Evolutionary conservation across 2,888 invertebrate species (phyloP), one percentile per base, ranked within the genome.

Genomic region (Ligdia adustata): DNA sequence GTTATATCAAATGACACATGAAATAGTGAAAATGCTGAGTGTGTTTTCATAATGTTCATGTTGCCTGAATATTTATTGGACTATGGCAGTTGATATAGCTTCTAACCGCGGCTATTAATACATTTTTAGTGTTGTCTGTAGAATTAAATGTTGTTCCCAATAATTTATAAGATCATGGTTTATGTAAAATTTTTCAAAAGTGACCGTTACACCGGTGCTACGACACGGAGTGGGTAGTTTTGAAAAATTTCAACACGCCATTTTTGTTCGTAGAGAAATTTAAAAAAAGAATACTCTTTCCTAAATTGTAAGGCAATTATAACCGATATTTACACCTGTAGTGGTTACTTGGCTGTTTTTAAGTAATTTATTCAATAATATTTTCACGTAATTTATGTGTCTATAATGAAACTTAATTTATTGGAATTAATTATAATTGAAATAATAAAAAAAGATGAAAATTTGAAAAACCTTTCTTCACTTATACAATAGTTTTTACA

Each of bases 401-500:
- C 90, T 90, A 87, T 83, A 82, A 81, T 83, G 85, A 84, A 22
- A 69, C 37, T 89, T 88, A 83, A 82, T 86, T 87, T 88, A 88
- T 87, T 86, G 87, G 84, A 84, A 84, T 80, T 81, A 81, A 81
- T 79, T 79, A 79, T 83, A 86, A 85, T 84, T 83, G 79, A 82
- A 83, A 65, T 63, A 57, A 78, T 77, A 78, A 80, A 76, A 80
- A 85, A 82, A 82, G 61, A 79, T 80, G 81, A 87, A 83, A 77
- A 83, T 84, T 89, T 87, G 84, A 89, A 88, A 85, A 87, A n/a
- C n/a, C 82, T 55, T 58, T 87, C 87, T 87, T 90, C 90, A 88
- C 86, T 88, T 89, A 85, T 90, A 90, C 90, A 90, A 91, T 90
- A 91, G 90, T 86, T 90, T 89, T 89, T 90, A 90, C 88, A 89